phyloP scores from a whole-genome alignment of 2,113 vertebrate species.

The Pionites leucogaster region DNA sequence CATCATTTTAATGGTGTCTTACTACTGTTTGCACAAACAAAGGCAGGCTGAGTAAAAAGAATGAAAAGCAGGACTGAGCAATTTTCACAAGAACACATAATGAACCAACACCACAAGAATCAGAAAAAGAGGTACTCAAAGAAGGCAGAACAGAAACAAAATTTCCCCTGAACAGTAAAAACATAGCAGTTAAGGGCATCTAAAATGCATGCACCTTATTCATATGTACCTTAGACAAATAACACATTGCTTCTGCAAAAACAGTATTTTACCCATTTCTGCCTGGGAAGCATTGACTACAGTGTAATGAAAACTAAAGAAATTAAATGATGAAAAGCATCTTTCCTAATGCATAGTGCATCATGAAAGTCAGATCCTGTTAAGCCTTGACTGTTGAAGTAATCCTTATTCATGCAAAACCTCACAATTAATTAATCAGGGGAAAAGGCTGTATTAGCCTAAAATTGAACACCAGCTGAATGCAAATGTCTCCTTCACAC shows the following conservation, averaged over 20 bases:
- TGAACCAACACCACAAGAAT: not conserved
- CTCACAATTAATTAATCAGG: slow-evolving; percentile 33
- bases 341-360: not conserved
- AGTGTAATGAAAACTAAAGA: not conserved
- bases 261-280: not conserved
- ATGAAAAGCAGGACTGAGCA: not conserved
- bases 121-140: not conserved
- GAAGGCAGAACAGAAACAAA: not conserved
- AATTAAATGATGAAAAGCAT: not conserved
- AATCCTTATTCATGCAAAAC: slow-evolving; percentile 50
- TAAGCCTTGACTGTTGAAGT: slow-evolving; percentile 19
- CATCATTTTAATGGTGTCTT: not conserved
- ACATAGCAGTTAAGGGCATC: not conserved
- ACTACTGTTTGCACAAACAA: not conserved
- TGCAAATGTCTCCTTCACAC: not conserved
- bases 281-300: not conserved
- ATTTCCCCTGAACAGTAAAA: not conserved
- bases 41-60: not conserved
- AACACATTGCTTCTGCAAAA: not conserved
- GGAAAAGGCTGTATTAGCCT: slow-evolving; percentile 23
- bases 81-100: not conserved
- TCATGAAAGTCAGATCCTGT: slow-evolving; percentile 5
- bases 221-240: not conserved
- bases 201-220: not conserved
- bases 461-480: slow-evolving; percentile 30